Percentiles rank a stretch among this genome's conserved stretches.
These are phyloP conservation scores for Lycocerus yunnanus DNA, from an alignment of 2,888 invertebrate species.

Conservation along the genomic window DNA sequence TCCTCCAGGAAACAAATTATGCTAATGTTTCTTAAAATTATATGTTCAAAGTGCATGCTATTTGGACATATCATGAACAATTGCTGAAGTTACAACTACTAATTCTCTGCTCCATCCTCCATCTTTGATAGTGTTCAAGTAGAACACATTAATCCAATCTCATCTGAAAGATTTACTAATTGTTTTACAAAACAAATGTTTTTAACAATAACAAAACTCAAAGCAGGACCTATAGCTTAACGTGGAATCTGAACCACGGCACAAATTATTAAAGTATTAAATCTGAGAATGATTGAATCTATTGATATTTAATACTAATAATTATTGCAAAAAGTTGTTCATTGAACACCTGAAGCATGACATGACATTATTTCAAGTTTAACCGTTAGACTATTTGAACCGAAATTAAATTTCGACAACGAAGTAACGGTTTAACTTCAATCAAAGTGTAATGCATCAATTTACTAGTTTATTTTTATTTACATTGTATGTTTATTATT, in stretches of 20 bases:
- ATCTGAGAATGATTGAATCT: neutral
- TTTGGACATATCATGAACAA: neutral
- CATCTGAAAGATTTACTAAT: too few species aligned
- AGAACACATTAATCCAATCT: too few species aligned
- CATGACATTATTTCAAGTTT: neutral
- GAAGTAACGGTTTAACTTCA: neutral
- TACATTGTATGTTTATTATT: neutral
- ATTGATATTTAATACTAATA: neutral
- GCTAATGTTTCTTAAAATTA: neutral
- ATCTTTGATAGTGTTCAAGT: too few species aligned
- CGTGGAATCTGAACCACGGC: too few species aligned
- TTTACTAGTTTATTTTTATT: neutral
- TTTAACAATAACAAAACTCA: too few species aligned
- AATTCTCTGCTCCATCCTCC: too few species aligned
- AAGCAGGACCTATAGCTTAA: too few species aligned
- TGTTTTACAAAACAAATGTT: too few species aligned
- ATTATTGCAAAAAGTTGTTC: neutral
- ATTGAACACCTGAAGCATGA: neutral
- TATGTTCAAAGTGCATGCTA: neutral
- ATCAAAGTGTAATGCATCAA: neutral
- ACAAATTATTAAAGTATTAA: too few species aligned
- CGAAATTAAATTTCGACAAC: neutral
- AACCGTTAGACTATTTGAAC: neutral
- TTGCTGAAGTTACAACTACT: neutral
- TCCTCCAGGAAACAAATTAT: neutral